Conservation (phyloP, 2,888 invertebrate genomes). For the Stenurella melanura region DNA sequence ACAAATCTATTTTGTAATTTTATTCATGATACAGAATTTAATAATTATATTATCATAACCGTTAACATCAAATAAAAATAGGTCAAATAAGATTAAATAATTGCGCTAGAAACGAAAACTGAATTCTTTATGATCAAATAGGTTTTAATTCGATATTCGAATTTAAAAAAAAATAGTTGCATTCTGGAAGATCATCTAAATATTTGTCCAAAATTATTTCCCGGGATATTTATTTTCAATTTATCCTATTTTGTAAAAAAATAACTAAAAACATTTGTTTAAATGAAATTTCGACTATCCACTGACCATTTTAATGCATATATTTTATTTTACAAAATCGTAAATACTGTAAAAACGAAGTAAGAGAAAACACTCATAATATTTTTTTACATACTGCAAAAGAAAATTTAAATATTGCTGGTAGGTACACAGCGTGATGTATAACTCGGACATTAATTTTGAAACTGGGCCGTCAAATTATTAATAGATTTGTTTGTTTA, state of each 20-base stretch:
- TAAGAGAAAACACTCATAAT: neutral
- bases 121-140: neutral
- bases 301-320: no score
- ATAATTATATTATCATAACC: neutral
- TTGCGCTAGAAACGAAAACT: neutral
- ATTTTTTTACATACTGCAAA: neutral
- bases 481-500: slow-evolving; percentile 37
- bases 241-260: no score
- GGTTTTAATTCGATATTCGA: no score
- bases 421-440: neutral
- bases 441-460: neutral
- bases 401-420: neutral
- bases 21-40: no score
- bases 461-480: slow-evolving; percentile 11
- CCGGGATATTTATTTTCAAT: no score
- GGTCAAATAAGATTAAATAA: neutral
- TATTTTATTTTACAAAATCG: no score
- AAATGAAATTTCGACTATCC: no score
- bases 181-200: no score
- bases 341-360: neutral
- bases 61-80: neutral
- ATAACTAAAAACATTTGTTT: no score
- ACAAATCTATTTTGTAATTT: no score
- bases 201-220: no score
- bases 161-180: no score